phyloP scores from a whole-genome alignment of 2,113 vertebrate species.

The Cephalopterus ornatus region DNA sequence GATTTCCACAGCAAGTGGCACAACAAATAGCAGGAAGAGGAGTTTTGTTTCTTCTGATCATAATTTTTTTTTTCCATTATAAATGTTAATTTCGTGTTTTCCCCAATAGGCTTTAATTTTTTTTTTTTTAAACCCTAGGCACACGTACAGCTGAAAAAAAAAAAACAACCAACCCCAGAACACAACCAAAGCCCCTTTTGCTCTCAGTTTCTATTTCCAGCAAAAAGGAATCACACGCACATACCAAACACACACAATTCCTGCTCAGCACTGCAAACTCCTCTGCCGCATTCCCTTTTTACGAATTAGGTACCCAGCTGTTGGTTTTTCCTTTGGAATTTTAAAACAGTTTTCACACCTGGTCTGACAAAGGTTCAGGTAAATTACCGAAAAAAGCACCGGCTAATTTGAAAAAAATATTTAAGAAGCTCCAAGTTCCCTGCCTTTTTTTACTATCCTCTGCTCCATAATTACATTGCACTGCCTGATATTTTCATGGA shows the following conservation, averaged over 20 bases:
- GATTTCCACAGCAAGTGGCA: neutral
- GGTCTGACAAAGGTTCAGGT: neutral
- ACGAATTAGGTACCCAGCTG: neutral
- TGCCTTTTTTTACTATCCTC: conserved; percentile 78
- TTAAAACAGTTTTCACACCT: conserved; percentile 1
- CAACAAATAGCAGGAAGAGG: neutral
- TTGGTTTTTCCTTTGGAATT: neutral
- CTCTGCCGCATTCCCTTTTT: neutral
- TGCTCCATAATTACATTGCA: conserved; percentile 93
- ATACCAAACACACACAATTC: neutral
- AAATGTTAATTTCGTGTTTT: neutral
- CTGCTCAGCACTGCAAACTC: neutral
- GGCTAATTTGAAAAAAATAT: conserved; percentile 78
- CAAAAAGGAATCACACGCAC: rapidly evolving
- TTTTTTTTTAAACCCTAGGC: neutral
- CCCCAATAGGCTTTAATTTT: neutral
- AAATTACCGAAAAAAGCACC: neutral
- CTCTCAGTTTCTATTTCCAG: neutral
- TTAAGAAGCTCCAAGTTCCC: conserved; percentile 78
- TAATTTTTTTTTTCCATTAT: neutral
- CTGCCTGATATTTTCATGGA: conserved; percentile 95
- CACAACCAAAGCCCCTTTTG: neutral
- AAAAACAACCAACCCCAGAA: neutral
- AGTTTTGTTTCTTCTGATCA: neutral
- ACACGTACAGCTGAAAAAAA: neutral